Evolutionary conservation across 1,140 invertebrate genomes (phyloP), one percentile per base, ranked within the genome.

Genomic region (Drosophila kohkoa): DNA sequence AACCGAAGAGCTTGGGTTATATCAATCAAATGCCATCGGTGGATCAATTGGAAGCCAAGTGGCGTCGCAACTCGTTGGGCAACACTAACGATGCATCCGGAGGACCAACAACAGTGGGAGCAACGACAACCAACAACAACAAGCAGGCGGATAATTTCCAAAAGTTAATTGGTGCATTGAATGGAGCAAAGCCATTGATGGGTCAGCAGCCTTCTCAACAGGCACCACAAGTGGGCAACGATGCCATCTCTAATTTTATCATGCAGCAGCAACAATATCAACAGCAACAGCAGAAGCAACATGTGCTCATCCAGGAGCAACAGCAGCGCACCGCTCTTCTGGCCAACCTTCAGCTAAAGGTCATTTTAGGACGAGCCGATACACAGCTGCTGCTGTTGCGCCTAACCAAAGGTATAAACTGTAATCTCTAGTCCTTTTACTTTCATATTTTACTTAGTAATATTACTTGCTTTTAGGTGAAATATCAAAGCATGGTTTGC

Each of bases 21-120:
- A 54, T 74, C 1, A 67, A 64, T 28, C 90, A 90, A 68, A 91
- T 92, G 59, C 82, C 78, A 20, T 83, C 81, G 5, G 91, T 92
- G 3, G 91, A 92, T 1, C 83, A 92, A 52, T 57, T 92, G 16
- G 91, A 92, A 75, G 90, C 91, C 54, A 92, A 92, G 73, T 92
- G 91, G 91, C 88, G 91, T 48, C 85, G 85, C 7, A 92, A 88
- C 58, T 92, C 90, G 1, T 58, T 92, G 0, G 64, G 58, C 10
- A 28, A 43, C 20, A 13, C 11, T 5, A 59, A 43, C n/a, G 65
- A 59, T 41, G 58, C 54, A n/a, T 51, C 52, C 35, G 68, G 13
- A 5, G 20, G 20, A 16, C 35, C 35, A 45, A 28, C 25, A 13
- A n/a, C 59, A 62, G 5, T 51, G 45, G 32, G 46, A 15, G n/a